A percentile compares a stretch with the other conserved stretches of the same genome.
Evolutionary conservation across 2,797 vertebrate species (phyloP).

Genomic region (Champsocephalus esox): DNA sequence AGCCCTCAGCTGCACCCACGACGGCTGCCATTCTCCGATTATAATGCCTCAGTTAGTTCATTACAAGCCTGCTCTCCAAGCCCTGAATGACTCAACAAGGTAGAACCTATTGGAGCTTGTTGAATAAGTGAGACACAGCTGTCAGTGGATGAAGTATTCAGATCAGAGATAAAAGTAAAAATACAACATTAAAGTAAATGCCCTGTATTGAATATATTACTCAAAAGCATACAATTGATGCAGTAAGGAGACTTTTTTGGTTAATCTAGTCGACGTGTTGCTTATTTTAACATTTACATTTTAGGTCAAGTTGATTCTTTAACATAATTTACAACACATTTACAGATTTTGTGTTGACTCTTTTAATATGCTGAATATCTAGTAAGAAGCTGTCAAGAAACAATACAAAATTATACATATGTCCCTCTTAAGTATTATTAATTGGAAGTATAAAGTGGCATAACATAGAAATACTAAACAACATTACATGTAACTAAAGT

Average conservation of each 20-base stretch:
- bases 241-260: not conserved
- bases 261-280: not conserved
- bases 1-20: constrained; percentile 47
- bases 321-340: not conserved
- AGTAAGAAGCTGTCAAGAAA: not conserved
- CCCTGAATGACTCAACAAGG: constrained; percentile 45
- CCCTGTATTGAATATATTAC: not conserved
- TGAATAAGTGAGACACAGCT: constrained; percentile 29
- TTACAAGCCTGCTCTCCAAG: constrained; percentile 41
- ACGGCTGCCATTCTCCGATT: constrained; percentile 54
- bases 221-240: not conserved
- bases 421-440: not conserved
- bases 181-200: not conserved
- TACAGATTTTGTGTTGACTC: not conserved
- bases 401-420: not conserved
- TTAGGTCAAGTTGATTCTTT: not conserved
- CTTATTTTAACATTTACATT: not conserved
- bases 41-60: constrained; percentile 49
- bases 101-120: constrained; percentile 40
- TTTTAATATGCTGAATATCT: constrained; percentile 3
- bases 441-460: not conserved
- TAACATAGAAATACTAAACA: not conserved
- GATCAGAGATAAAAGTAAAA: not conserved
- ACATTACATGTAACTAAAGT: not conserved
- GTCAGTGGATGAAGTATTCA: constrained; percentile 16